Evolutionary conservation across 2,113 vertebrate species (phyloP), one percentile per base, ranked within the genome.

Genomic region (Salvelinus fontinalis): DNA sequence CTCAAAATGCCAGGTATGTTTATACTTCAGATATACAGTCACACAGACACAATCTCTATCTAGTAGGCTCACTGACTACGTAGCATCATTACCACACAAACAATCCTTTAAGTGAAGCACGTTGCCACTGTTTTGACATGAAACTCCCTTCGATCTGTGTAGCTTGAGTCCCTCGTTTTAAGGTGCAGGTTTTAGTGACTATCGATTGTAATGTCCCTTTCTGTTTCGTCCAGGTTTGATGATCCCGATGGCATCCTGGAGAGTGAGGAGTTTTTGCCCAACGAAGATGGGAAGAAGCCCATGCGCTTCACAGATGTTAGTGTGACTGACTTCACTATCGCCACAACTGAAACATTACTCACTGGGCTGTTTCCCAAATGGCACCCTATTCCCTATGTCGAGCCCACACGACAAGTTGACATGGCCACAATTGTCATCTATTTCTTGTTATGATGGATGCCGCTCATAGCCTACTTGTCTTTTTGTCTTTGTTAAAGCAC

Each of bases 301-400:
- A 91, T 89, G 0, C 95, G 94, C 78, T 99, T 99, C 89, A 98
- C 95, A 0, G 97, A 99, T 0, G 97, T 99, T 91, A 89, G 94
- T 88, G 26, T 81, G 12, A 39, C 39, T 13, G 39, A 24, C 68
- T 70, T 39, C 6, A 44, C 9, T 20, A 49, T 24, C n/a, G 5
- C n/a, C 9, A 26, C 13, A 29, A 24, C 65, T 67, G 26, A 67
- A 26, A 67, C 11, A 16, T 67, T n/a, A 67, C 59, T 22, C 13
- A 54, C 14, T 18, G 51, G 3, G 3, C 5, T 18, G 16, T 14
- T 44, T 54, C 14, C 51, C 12, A 54, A 54, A 54, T 54, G 51
- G 51, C 51, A 54, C 51, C 51, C 51, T 18, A 4, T 54, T 54
- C 51, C 51, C 51, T 54, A 13, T 54, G 5, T 34, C 6, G 0